Evolutionary conservation across 2,113 vertebrate genomes (phyloP).

Genomic region (Pelecanus crispus): DNA sequence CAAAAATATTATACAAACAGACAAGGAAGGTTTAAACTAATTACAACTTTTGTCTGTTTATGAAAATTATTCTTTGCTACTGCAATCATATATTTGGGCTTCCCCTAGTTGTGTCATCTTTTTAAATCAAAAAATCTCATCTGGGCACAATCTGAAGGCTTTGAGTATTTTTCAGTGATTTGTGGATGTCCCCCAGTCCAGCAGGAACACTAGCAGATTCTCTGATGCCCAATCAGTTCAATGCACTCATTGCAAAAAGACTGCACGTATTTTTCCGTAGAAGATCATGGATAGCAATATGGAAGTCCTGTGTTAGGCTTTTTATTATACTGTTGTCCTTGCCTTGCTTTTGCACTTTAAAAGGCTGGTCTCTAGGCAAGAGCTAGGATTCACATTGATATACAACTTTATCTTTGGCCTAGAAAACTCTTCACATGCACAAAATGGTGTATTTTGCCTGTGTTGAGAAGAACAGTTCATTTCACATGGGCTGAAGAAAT

Average conservation of each 20-base stretch:
- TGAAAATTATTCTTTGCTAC: constrained; percentile 11
- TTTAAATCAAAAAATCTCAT: not conserved
- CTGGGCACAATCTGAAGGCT: not conserved
- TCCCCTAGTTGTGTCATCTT: not conserved
- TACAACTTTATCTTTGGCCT: not conserved
- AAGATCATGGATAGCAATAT: not conserved
- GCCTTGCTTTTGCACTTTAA: not conserved
- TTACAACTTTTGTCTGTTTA: constrained; percentile 55
- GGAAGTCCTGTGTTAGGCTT: not conserved
- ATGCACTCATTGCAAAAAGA: not conserved
- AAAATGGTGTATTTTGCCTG: not conserved
- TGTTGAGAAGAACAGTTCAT: not conserved
- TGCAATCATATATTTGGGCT: not conserved
- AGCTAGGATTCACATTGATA: not conserved
- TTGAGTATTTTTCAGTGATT: not conserved
- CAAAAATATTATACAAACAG: constrained; percentile 54
- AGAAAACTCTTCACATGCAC: not conserved
- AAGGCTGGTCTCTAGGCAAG: not conserved
- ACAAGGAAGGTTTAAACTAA: constrained; percentile 47
- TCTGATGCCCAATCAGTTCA: not conserved
- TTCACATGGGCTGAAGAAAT: not conserved
- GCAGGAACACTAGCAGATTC: not conserved
- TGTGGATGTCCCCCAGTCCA: not conserved
- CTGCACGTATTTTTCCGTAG: not conserved
- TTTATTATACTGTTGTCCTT: not conserved